A percentile compares a stretch with the other conserved stretches of the same genome.
Evolutionary conservation across 1,140 invertebrate genomes (phyloP).

Genomic region (Trichomalopsis sarcophagae): DNA sequence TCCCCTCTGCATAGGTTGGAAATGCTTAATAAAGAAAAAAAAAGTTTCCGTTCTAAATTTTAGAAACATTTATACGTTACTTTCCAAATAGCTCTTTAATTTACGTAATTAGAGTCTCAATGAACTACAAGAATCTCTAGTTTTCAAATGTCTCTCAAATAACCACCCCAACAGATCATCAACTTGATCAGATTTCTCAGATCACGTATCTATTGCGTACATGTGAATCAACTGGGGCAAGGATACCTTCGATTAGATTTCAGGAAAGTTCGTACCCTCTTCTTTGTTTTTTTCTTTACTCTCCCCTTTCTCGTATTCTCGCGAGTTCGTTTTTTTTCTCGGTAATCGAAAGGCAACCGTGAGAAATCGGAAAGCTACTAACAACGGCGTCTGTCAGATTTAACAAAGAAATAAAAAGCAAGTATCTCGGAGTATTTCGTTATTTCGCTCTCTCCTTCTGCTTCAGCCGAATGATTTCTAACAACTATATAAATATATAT

Average conservation of each 20-base stretch:
- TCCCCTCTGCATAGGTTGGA: too few relatives aligned
- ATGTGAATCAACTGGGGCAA: neutral
- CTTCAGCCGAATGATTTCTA: neutral
- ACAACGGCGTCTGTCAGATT: neutral
- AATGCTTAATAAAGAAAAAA: too few relatives aligned
- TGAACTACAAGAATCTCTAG: too few relatives aligned
- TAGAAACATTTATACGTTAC: too few relatives aligned
- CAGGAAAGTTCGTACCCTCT: neutral
- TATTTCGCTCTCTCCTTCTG: neutral
- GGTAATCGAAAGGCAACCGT: neutral
- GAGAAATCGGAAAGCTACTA: neutral
- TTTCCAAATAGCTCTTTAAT: too few relatives aligned
- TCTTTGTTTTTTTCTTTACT: neutral
- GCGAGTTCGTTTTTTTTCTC: neutral
- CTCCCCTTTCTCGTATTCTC: neutral
- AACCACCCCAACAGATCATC: neutral
- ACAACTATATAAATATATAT: neutral
- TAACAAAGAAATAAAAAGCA: neutral
- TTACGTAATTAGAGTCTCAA: too few relatives aligned
- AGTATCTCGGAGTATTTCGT: conserved; percentile 4
- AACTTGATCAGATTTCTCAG: neutral
- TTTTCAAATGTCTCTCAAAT: too few relatives aligned
- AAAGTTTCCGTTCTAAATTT: too few relatives aligned
- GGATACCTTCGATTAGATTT: too few relatives aligned
- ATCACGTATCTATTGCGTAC: neutral